Evolutionary conservation across 2,888 invertebrate genomes (phyloP), one percentile per base, ranked within the genome.

Genomic region (Drosophila limbata): DNA sequence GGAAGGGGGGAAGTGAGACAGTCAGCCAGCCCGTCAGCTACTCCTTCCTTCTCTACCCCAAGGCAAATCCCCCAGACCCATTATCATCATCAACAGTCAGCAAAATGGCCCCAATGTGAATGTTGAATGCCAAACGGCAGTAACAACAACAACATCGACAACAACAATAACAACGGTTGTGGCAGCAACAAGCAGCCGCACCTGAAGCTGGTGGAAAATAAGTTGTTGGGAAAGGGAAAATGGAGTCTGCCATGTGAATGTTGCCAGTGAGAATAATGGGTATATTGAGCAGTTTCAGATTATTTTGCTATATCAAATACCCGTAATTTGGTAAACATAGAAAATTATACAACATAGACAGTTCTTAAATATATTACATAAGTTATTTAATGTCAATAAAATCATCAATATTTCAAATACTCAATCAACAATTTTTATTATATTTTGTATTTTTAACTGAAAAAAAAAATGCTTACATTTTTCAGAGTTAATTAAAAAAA

Each of bases 51-150:
- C 5, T 21, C 5, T 8, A 1, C 37, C 44, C 25, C 33, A 21
- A 73, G 70, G 70, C 79, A 69, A 61, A 67, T 5, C 15, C 64
- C 68, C 79, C 82, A 76, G 83, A 77, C 83, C 83, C 88, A 84
- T 84, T 84, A 84, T 84, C 88, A 88, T 84, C 84, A 85, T 84
- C 84, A 84, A 84, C 85, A 84, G 84, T 84, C 84, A 84, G 84
- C 84, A 85, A 85, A 84, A 84, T 82, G 85, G 88, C 81, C 83
- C 73, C 73, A 77, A 77, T 79, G 76, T 66, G 57, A 74, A 69
- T 69, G 69, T 74, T 53, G 70, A 69, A 77, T 73, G 79, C 59
- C 70, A 77, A 72, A 64, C 69, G 55, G 73, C 63, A 53, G 52
- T 57, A 42, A 31, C 42, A 68, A 11, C 62, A 68, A 21, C 21